Percentiles rank a stretch among this genome's conserved stretches.
Evolutionary conservation across 2,888 invertebrate species (phyloP).

Genomic region (Cryptus armator): DNA sequence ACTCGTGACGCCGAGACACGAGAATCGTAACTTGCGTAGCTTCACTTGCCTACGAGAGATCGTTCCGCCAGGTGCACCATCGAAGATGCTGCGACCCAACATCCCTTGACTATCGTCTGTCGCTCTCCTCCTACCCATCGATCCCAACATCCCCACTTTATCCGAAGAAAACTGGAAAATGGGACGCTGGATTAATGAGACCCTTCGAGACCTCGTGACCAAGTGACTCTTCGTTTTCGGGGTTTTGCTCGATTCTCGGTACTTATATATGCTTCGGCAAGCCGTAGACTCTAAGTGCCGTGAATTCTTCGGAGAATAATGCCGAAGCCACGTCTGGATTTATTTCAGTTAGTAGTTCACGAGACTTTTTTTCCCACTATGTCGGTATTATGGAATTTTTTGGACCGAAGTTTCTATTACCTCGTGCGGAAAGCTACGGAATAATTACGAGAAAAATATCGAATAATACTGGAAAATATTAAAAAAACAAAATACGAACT

Average conservation of each 20-base stretch:
- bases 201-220: not conserved
- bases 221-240: not conserved
- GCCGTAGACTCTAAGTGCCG: not conserved
- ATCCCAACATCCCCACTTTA: not conserved
- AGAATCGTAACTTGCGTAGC: conserved; percentile 68
- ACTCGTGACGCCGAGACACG: conserved; percentile 81
- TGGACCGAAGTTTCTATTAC: too few relatives aligned
- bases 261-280: not conserved
- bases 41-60: conserved; percentile 4
- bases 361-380: too few relatives aligned
- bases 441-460: not conserved
- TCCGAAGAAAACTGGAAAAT: not conserved
- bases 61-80: conserved; percentile 32
- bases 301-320: not conserved
- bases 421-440: not conserved
- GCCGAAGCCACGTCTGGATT: too few relatives aligned
- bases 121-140: not conserved
- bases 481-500: not conserved
- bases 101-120: not conserved
- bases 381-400: too few relatives aligned
- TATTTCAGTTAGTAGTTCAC: too few relatives aligned
- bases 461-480: too few relatives aligned
- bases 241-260: not conserved
- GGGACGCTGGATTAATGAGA: not conserved
- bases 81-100: conserved; percentile 25